Percentiles rank a stretch among this genome's conserved stretches.
Conservation (phyloP, 2,888 invertebrate genomes). For the Phyllotreta striolata region DNA sequence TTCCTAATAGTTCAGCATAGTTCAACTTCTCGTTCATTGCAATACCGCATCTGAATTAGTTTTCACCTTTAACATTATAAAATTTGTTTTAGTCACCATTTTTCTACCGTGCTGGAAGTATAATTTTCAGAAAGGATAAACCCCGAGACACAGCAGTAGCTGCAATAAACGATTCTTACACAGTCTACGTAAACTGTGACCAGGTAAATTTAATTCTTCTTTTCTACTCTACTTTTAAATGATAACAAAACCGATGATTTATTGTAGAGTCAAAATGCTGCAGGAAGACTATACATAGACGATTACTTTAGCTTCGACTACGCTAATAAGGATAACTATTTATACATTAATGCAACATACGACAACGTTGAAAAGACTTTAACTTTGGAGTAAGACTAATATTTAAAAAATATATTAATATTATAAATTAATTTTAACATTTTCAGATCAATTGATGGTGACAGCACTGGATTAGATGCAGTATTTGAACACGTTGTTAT, state of each 20-base stretch:
- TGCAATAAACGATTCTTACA: constrained; percentile 45
- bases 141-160: constrained; percentile 43
- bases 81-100: constrained; percentile 48
- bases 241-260: neutral
- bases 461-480: constrained; percentile 3
- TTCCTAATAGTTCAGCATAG: neutral
- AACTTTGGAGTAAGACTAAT: neutral
- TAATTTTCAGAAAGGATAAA: constrained; percentile 48
- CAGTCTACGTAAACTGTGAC: constrained; percentile 47
- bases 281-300: constrained; percentile 85
- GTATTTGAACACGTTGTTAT: neutral
- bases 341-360: constrained; percentile 36
- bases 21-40: too few relatives aligned
- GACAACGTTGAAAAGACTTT: neutral
- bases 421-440: neutral
- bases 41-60: constrained; percentile 3
- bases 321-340: constrained; percentile 33
- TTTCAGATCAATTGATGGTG: constrained; percentile 29
- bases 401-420: too few relatives aligned
- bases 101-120: constrained; percentile 52
- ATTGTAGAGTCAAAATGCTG: constrained; percentile 66
- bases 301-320: constrained; percentile 79
- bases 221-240: neutral
- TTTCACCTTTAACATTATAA: neutral
- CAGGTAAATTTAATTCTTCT: constrained; percentile 33